These are phyloP conservation scores for Crematogaster levior DNA, from an alignment of 2,888 invertebrate species.

Conservation along the genomic window DNA sequence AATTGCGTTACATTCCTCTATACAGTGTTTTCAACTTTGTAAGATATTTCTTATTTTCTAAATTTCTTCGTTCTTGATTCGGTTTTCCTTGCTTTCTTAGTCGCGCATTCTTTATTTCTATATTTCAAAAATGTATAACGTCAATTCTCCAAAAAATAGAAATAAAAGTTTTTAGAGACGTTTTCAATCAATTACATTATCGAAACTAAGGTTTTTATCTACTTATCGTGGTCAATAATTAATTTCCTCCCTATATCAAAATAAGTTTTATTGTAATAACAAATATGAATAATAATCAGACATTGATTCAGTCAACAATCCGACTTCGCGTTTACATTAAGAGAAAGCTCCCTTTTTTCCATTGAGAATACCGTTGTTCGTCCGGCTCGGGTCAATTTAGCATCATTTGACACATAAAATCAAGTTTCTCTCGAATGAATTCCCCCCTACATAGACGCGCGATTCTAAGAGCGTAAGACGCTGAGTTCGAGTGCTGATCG, in stretches of 20 bases:
- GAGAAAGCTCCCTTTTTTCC: neutral
- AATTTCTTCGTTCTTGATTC: neutral
- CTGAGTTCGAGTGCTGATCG: constrained; percentile 60
- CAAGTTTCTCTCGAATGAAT: constrained; percentile 63
- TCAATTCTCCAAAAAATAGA: neutral
- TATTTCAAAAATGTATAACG: neutral
- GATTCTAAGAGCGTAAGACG: constrained; percentile 28
- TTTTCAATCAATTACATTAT: neutral
- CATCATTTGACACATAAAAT: constrained; percentile 59
- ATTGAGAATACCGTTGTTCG: constrained; percentile 9
- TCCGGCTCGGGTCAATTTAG: constrained; percentile 31
- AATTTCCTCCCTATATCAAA: neutral
- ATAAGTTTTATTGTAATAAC: neutral
- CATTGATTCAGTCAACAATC: neutral
- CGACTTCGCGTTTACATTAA: neutral
- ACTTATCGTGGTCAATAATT: neutral
- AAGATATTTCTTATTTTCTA: neutral
- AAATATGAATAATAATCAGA: neutral
- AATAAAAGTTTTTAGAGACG: neutral
- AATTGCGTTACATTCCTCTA: neutral
- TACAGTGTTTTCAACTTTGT: neutral
- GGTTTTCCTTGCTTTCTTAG: neutral
- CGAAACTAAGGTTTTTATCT: neutral
- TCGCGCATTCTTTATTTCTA: neutral
- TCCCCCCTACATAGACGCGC: constrained; percentile 27